Base-by-base conservation (phyloP, 2,888 invertebrate species). In the Cheilosia grossa region DNA sequence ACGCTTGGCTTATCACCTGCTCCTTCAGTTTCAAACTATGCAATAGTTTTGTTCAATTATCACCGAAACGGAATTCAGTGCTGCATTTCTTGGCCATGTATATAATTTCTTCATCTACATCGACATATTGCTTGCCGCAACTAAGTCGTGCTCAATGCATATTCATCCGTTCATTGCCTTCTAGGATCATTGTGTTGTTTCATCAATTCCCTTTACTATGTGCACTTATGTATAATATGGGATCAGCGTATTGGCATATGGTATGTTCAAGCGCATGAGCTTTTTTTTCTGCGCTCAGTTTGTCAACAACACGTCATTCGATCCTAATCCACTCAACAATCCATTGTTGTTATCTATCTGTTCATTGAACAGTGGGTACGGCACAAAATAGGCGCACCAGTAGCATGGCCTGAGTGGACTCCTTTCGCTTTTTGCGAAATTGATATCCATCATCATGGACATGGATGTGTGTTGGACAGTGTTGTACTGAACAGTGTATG, bases 1-100 rank as follows among this genome's bases (percentile, higher is more conserved):
- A 73, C 82, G 82, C 72, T 82, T 73, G 67, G 78, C 33, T 73
- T 72, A 78, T 78, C 78, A 82, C 78, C 78, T 78, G 72, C 17
- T 44, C 37, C 42, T 47, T 67, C 67, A 27, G 40, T 17, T 67
- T 61, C 19, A 67, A 79, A 51, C 51, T 69, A 82, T 83, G 83
- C 83, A 63, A 79, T 80, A 80, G 74, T 83, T 79, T 83, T 80
- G 83, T 83, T 83, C 80, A 83, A 83, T 83, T 83, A 83, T 83
- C 83, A 74, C 80, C 70, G 79, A 69, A 83, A 67, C 44, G 58
- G 73, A 80, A 79, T 69, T 80, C 21, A 74, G 64, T 73, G 67
- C 58, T 78, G 33, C 59, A 72, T 59, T 77, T 70, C 58, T 51
- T 75, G 58, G 24, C 40, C 27, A 40, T 74, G 58, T 27, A 27